phyloP scores from a whole-genome alignment of 2,113 vertebrate genomes.

The Cheilinus undulatus region DNA sequence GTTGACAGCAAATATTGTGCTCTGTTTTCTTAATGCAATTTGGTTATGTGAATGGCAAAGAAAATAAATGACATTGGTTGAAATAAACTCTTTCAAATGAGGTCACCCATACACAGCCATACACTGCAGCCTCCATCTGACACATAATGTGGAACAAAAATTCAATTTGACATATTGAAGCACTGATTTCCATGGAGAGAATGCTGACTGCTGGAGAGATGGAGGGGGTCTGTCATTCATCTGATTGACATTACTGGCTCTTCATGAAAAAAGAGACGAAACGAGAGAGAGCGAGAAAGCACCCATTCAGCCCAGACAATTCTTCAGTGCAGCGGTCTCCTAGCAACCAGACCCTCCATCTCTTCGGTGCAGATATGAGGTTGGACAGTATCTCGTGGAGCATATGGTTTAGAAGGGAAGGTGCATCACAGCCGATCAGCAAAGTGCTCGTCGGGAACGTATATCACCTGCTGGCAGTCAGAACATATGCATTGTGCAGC shows the following conservation, averaged over 20 bases:
- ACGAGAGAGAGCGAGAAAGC: conserved; percentile 23
- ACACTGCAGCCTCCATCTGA: conserved; percentile 44
- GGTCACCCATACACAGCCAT: conserved; percentile 47
- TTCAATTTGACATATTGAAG: conserved; percentile 79
- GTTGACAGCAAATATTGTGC: conserved; percentile 68
- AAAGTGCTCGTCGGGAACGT: conserved; percentile 45
- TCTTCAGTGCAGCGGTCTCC: conserved; percentile 72
- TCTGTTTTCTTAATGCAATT: conserved; percentile 67
- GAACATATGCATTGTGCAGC: conserved; percentile 69
- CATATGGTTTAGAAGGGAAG: conserved; percentile 73
- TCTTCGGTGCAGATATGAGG: conserved; percentile 54
- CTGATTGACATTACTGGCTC: conserved; percentile 67
- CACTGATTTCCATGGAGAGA: conserved; percentile 70
- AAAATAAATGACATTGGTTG: conserved; percentile 72
- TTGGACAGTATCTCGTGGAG: conserved; percentile 72
- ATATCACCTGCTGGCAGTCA: conserved; percentile 76
- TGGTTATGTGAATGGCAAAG: conserved; percentile 41
- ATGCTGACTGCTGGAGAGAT: conserved; percentile 49
- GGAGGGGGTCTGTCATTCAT: conserved; percentile 48
- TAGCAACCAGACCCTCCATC: conserved; percentile 80
- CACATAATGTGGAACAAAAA: conserved; percentile 62
- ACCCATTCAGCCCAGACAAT: conserved; percentile 65
- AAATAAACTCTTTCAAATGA: conserved; percentile 71
- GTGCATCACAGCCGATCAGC: conserved; percentile 48
- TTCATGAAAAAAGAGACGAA: conserved; percentile 16